Conservation (phyloP, 2,113 vertebrate genomes). For the Scomber japonicus region DNA sequence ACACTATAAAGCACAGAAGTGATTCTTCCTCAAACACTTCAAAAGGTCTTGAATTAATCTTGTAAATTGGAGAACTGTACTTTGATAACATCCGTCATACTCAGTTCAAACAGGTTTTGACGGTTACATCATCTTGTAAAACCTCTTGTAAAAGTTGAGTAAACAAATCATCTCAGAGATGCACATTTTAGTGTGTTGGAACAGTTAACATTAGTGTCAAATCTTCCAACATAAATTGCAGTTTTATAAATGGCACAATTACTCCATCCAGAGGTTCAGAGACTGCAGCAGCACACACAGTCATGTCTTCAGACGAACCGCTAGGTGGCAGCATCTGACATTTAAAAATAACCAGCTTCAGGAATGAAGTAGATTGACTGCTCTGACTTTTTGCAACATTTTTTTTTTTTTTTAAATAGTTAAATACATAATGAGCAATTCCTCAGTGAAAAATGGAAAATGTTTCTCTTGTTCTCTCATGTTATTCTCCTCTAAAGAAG, state of each 20-base stretch:
- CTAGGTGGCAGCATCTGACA: constrained; percentile 71
- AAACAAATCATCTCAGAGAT: background rate
- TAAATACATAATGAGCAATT: too few species aligned
- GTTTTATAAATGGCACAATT: constrained; percentile 55
- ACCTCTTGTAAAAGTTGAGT: background rate
- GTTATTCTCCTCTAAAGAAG: too few species aligned
- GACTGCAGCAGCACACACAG: constrained; percentile 7
- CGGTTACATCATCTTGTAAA: background rate
- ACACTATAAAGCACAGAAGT: background rate
- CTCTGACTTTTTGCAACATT: background rate
- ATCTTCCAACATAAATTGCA: background rate
- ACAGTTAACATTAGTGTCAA: background rate
- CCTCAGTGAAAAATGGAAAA: too few species aligned
- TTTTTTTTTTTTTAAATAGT: too few species aligned
- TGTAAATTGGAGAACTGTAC: background rate
- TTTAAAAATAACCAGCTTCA: background rate
- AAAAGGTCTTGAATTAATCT: background rate
- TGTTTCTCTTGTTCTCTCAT: too few species aligned
- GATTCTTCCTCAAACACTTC: background rate
- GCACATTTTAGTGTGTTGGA: background rate
- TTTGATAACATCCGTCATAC: background rate
- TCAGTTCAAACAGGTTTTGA: background rate
- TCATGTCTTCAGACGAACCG: constrained; percentile 38
- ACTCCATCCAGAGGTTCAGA: constrained; percentile 72
- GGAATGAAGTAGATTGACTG: background rate